Conservation (phyloP, 2,797 vertebrate species). For the Microhierax caerulescens region DNA sequence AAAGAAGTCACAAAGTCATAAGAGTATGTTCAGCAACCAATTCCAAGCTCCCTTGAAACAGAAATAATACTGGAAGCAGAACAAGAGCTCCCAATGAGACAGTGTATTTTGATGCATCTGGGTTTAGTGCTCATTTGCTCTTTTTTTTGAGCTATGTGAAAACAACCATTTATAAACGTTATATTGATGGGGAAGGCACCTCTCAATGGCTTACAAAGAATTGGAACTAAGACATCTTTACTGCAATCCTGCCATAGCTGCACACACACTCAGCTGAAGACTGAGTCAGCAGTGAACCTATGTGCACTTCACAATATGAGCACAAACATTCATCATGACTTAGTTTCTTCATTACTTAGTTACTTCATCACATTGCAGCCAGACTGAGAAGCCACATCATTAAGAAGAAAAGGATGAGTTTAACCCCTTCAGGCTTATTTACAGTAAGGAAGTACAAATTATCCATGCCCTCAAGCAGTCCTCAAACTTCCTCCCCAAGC, state of each 20-base stretch:
- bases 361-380: neutral
- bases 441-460: neutral
- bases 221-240: neutral
- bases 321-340: neutral
- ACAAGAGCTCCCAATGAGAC: neutral
- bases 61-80: neutral
- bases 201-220: neutral
- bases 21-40: neutral
- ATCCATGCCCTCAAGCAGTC: neutral
- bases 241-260: neutral
- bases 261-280: neutral
- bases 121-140: neutral
- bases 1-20: neutral
- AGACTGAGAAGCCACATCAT: neutral
- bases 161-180: neutral
- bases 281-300: neutral
- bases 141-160: neutral
- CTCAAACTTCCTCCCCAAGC: neutral
- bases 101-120: neutral
- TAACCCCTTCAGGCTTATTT: neutral
- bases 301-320: neutral
- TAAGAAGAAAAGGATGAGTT: neutral
- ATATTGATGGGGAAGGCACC: neutral
- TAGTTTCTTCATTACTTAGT: slow-evolving; percentile 30
- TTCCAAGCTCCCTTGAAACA: neutral